Evolutionary conservation across 2,113 vertebrate genomes (phyloP).

Genomic region (Tautogolabrus adspersus): DNA sequence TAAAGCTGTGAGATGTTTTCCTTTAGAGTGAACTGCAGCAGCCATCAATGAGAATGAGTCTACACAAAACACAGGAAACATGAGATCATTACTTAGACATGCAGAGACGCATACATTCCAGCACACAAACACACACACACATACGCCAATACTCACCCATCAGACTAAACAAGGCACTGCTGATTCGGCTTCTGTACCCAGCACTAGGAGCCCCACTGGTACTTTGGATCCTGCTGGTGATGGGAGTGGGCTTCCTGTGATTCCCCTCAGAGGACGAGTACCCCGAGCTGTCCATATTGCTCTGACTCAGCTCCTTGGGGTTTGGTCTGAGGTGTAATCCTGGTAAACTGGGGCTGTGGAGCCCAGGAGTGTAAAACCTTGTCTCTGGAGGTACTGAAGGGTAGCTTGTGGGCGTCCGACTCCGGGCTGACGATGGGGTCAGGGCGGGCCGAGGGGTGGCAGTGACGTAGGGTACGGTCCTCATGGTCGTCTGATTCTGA

Average conservation of each 20-base stretch:
- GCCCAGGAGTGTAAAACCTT: background rate
- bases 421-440: slow-evolving; percentile 1
- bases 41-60: slow-evolving; percentile 17
- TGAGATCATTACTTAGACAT: background rate
- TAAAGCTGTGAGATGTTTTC: slow-evolving; percentile 22
- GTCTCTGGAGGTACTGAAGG: slow-evolving; percentile 6
- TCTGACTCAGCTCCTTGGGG: slow-evolving; percentile 44
- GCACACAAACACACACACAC: slow-evolving; percentile 10
- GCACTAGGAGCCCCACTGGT: background rate
- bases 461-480: slow-evolving; percentile 22
- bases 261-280: slow-evolving; percentile 79
- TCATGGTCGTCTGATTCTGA: slow-evolving; percentile 23
- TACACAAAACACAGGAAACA: slow-evolving; percentile 18
- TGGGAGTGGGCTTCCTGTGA: slow-evolving; percentile 7
- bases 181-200: slow-evolving; percentile 33
- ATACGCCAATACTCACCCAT: slow-evolving; percentile 42
- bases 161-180: slow-evolving; percentile 25
- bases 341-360: slow-evolving; percentile 10
- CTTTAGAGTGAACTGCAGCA: background rate
- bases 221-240: background rate
- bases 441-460: slow-evolving; percentile 63
- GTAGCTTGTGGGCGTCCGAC: slow-evolving; percentile 31
- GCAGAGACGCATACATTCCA: background rate
- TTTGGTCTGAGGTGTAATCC: slow-evolving; percentile 30
- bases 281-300: slow-evolving; percentile 74